A percentile compares a stretch with the other conserved stretches of the same genome.
Conservation (phyloP, 2,888 invertebrate genomes). For the Steinernema hermaphroditum region DNA sequence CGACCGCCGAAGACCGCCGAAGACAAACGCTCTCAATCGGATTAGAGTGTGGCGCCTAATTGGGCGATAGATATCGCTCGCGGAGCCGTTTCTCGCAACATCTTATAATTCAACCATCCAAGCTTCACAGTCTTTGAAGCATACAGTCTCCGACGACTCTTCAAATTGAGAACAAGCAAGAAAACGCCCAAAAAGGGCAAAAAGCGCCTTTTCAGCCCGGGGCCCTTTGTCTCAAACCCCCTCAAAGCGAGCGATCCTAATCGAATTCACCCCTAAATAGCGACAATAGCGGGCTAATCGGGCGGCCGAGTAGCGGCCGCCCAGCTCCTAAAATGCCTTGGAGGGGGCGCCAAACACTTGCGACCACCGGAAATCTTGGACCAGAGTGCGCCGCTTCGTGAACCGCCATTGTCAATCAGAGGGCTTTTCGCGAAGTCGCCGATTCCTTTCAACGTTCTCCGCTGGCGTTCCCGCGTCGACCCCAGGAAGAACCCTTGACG, state of each 20-base stretch:
- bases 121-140: no score
- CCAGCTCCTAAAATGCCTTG: slow-evolving; percentile 22
- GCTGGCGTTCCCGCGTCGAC: not conserved
- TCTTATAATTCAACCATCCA: no score
- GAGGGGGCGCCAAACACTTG: slow-evolving; percentile 30
- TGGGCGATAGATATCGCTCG: slow-evolving; percentile 16
- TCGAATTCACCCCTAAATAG: slow-evolving; percentile 30
- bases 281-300: slow-evolving; percentile 30
- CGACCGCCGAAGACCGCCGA: slow-evolving; percentile 11
- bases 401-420: slow-evolving; percentile 27
- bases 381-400: slow-evolving; percentile 15
- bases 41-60: slow-evolving; percentile 31
- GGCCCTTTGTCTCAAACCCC: slow-evolving; percentile 6
- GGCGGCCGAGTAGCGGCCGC: slow-evolving; percentile 7
- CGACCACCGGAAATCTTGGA: slow-evolving; percentile 27
- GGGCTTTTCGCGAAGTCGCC: not conserved
- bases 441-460: slow-evolving; percentile 20
- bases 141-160: no score
- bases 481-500: not conserved
- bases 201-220: no score
- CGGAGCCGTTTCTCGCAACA: no score
- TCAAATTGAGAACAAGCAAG: no score
- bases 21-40: slow-evolving; percentile 31
- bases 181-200: no score
- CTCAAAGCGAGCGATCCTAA: slow-evolving; percentile 30